Percentiles rank a stretch among this genome's conserved stretches.
Conservation (phyloP, 2,113 vertebrate species). For the Chascanopsetta lugubris region DNA sequence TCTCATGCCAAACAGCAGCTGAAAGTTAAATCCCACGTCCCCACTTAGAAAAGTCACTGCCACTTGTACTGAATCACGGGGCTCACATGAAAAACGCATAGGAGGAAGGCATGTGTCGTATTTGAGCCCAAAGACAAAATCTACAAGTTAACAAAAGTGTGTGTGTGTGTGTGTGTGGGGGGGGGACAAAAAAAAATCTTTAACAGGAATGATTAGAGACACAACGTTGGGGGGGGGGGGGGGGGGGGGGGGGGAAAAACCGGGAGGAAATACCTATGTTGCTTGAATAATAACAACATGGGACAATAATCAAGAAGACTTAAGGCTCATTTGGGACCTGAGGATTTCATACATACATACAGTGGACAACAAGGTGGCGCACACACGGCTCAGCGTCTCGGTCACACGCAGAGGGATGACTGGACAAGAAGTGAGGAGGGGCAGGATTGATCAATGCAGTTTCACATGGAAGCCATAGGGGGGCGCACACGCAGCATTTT, state of each 20-base stretch:
- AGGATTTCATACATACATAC: constrained; percentile 79
- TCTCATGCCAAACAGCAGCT: constrained; percentile 67
- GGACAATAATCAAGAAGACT: constrained; percentile 71
- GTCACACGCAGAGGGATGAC: constrained; percentile 53
- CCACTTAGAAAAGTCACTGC: constrained; percentile 62
- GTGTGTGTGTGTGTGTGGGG: too few relatives aligned
- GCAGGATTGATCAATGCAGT: constrained; percentile 54
- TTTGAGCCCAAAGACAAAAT: constrained; percentile 58
- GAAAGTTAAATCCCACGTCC: constrained; percentile 50
- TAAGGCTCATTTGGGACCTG: constrained; percentile 84
- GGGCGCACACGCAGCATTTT: constrained; percentile 35
- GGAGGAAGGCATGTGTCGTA: constrained; percentile 58
- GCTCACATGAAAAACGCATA: constrained; percentile 50
- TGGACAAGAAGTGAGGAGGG: constrained; percentile 32
- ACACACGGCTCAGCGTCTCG: constrained; percentile 39
- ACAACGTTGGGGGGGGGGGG: too few relatives aligned
- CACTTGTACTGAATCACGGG: constrained; percentile 59
- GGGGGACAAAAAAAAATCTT: too few relatives aligned
- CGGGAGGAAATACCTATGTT: constrained; percentile 42
- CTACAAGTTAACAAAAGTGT: constrained; percentile 28
- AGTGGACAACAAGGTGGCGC: constrained; percentile 47
- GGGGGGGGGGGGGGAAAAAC: too few relatives aligned
- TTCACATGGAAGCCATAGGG: constrained; percentile 51
- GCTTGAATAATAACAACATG: constrained; percentile 46
- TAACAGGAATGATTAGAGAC: constrained; percentile 31